Evolutionary conservation across 1,140 invertebrate genomes (phyloP).

Genomic region (Drosophila melanica): DNA sequence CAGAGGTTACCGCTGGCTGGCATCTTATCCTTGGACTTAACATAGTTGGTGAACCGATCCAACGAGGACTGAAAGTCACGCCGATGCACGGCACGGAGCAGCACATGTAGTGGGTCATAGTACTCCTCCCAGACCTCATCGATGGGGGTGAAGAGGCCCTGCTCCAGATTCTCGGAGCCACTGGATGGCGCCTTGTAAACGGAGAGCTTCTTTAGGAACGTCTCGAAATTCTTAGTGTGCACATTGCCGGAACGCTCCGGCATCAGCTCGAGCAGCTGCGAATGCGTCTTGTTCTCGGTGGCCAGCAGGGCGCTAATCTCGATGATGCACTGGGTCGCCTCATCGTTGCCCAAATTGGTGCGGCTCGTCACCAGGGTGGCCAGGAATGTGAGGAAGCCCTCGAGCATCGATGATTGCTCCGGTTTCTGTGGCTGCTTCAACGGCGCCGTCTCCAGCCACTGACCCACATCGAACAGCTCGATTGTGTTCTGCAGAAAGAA

Average conservation of each 20-base stretch:
- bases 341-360: conserved; percentile 93
- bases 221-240: conserved; percentile 95
- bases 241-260: conserved; percentile 96
- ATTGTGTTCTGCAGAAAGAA: conserved; percentile 94
- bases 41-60: conserved; percentile 93
- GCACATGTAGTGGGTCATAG: conserved; percentile 97
- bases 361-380: conserved; percentile 95
- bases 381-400: conserved; percentile 95
- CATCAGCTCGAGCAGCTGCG: conserved; percentile 96
- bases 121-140: conserved; percentile 94
- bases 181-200: conserved; percentile 86
- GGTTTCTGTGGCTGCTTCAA: conserved; percentile 88
- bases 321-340: conserved; percentile 90
- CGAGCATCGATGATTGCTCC: conserved; percentile 95
- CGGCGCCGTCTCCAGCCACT: conserved; percentile 93
- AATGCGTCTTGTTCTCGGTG: conserved; percentile 97
- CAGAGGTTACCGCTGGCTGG: conserved; percentile 88
- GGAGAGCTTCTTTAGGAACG: conserved; percentile 88
- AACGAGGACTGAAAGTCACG: conserved; percentile 97
- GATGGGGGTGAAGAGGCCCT: conserved; percentile 97
- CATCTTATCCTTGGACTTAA: conserved; percentile 88
- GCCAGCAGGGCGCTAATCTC: conserved; percentile 97
- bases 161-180: conserved; percentile 91
- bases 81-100: conserved; percentile 94
- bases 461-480: conserved; percentile 93